A percentile compares a stretch with the other conserved stretches of the same genome.
These are phyloP conservation scores for Panopea generosa DNA, from an alignment of 2,888 invertebrate genomes.

Conservation along the genomic window DNA sequence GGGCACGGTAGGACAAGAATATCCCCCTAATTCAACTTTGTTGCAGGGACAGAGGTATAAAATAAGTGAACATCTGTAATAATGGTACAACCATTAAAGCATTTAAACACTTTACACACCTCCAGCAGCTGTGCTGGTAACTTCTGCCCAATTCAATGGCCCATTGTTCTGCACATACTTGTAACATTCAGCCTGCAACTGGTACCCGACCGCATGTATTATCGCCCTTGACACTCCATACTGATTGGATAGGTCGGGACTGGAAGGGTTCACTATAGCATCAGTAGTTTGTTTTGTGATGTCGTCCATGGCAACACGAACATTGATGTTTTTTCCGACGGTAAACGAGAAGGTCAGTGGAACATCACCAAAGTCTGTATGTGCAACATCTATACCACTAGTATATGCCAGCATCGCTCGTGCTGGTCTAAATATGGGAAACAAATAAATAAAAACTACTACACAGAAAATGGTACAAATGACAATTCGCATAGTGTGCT, in stretches of 20 bases:
- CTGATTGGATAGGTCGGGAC: slow-evolving; percentile 36
- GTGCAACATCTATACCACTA: slow-evolving; percentile 46
- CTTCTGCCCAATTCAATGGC: slow-evolving; percentile 44
- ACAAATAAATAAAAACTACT: too few relatives aligned
- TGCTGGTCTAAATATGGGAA: not conserved
- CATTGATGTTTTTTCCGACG: slow-evolving; percentile 30
- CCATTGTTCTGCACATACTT: slow-evolving; percentile 50
- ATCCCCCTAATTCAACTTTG: too few relatives aligned
- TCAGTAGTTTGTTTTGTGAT: slow-evolving; percentile 58
- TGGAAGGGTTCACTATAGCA: slow-evolving; percentile 62
- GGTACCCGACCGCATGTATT: slow-evolving; percentile 39
- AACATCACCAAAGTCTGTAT: slow-evolving; percentile 46
- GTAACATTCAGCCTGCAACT: slow-evolving; percentile 51
- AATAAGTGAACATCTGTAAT: too few relatives aligned
- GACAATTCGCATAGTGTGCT: too few relatives aligned
- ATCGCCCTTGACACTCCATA: slow-evolving; percentile 64
- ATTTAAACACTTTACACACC: too few relatives aligned
- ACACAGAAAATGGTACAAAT: too few relatives aligned
- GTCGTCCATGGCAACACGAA: slow-evolving; percentile 56
- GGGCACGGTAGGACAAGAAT: too few relatives aligned
- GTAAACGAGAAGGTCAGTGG: slow-evolving; percentile 46
- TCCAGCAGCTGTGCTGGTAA: slow-evolving; percentile 62
- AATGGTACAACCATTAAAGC: too few relatives aligned
- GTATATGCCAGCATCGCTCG: slow-evolving; percentile 19
- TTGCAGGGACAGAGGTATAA: too few relatives aligned